These are phyloP conservation scores for Albula glossodonta DNA, from an alignment of 2,113 vertebrate genomes.

Conservation along the genomic window DNA sequence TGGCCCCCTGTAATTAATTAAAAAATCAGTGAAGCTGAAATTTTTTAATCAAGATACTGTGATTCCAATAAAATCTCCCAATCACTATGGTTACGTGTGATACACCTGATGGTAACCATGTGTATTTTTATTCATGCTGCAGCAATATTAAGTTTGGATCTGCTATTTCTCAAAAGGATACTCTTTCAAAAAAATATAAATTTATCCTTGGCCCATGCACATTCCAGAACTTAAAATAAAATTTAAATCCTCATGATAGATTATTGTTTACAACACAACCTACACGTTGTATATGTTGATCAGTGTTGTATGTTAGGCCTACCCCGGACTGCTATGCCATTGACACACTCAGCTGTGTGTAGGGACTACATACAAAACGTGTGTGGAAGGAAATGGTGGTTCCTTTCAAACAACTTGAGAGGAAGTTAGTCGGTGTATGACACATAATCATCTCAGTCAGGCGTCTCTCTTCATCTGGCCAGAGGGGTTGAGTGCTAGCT, in stretches of 20 bases:
- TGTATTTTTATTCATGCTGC: constrained; percentile 14
- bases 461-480: background rate
- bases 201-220: background rate
- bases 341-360: background rate
- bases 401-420: background rate
- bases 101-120: constrained; percentile 66
- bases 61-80: constrained; percentile 54
- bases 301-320: background rate
- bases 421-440: background rate
- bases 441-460: constrained; percentile 3
- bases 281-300: background rate
- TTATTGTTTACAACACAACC: background rate
- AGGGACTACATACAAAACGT: background rate
- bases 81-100: constrained; percentile 59
- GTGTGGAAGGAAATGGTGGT: background rate
- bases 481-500: background rate
- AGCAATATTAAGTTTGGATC: background rate
- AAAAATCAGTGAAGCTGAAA: constrained; percentile 74
- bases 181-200: background rate
- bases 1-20: constrained; percentile 75
- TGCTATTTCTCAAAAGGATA: background rate
- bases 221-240: too few relatives aligned
- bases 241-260: background rate
- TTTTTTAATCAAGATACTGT: constrained; percentile 72
- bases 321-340: background rate